Percentiles rank a stretch among this genome's conserved stretches.
These are phyloP conservation scores for Pollenia griseotomentosa DNA, from an alignment of 2,888 invertebrate species.

Conservation along the genomic window DNA sequence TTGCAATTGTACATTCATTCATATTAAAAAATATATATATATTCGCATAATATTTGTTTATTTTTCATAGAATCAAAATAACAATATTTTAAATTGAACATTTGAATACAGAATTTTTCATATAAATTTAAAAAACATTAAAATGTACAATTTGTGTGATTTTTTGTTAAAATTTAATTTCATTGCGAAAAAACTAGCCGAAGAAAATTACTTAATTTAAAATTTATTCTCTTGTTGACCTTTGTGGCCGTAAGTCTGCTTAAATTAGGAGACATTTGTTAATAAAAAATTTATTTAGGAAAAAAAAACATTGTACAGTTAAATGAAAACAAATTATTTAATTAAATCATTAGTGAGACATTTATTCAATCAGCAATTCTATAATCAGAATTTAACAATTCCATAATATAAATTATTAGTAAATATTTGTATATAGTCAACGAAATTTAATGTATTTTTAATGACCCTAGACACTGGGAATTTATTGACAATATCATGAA, in stretches of 20 bases:
- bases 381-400: no score
- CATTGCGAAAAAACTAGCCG: not conserved
- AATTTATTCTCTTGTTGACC: constrained; percentile 29
- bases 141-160: constrained; percentile 8
- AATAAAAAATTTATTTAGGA: not conserved
- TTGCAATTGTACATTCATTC: constrained; percentile 19
- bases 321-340: constrained; percentile 27
- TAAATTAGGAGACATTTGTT: constrained; percentile 10
- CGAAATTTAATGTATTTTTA: constrained; percentile 14
- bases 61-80: constrained; percentile 35
- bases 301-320: constrained; percentile 14
- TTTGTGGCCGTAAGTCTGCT: constrained; percentile 1
- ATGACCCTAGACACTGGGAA: not conserved
- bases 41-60: constrained; percentile 15
- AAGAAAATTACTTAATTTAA: constrained; percentile 48
- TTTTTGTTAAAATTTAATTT: constrained; percentile 33
- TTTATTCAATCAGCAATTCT: constrained; percentile 6
- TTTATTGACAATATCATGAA: not conserved
- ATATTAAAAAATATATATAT: not conserved
- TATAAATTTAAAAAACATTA: not conserved
- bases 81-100: constrained; percentile 7
- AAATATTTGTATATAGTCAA: not conserved
- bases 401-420: not conserved
- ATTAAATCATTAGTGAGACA: constrained; percentile 30
- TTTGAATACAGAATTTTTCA: constrained; percentile 7